Evolutionary conservation across 2,888 invertebrate species (phyloP), one percentile per base, ranked within the genome.

Genomic region (Tethea ocularis): DNA sequence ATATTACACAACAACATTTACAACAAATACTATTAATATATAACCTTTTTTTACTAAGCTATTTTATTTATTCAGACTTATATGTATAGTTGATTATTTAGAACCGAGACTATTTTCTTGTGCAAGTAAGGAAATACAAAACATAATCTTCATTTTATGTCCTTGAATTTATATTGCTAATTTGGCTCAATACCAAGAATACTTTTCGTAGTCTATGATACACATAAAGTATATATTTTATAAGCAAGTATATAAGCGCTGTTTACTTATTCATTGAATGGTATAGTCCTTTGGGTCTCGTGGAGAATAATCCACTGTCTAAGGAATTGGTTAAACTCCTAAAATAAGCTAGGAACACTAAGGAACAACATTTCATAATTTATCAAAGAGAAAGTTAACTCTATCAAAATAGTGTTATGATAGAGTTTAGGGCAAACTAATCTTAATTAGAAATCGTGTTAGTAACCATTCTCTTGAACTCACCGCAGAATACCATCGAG

Each of bases 141-240:
- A 46, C 20, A 11, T 46, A 20, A 46, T 46, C 46, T 10, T 20
- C 46, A 17, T 20, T 46, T 46, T 46, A 29, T 54, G 29, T 54
- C 33, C 54, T 33, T 54, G 46, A 46, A 46, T 46, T n/a, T 46
- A 46, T n/a, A 46, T 46, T 20, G 46, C 46, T 54, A n/a, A 53
- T 53, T 29, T 26, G 26, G 53, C 26, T 10, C 53, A 26, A 10
- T 29, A 5, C 17, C 17, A 26, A 29, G 29, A 53, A 53, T 11
- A 53, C 8, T 29, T 53, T 53, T 46, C 7, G 20, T 41, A 41
- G 13, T n/a, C n/a, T 20, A n/a, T 46, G 46, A 46, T 46, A 46
- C 20, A 10, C 13, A 13, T 13, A 3, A 33, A 41, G 41, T 20
- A 46, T 20, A 20, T 20, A 46, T 10, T 46, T 46, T 46, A 46